A percentile compares a stretch with the other conserved stretches of the same genome.
These are phyloP conservation scores for Gymnogyps californianus DNA, from an alignment of 2,113 vertebrate species.

Conservation along the genomic window DNA sequence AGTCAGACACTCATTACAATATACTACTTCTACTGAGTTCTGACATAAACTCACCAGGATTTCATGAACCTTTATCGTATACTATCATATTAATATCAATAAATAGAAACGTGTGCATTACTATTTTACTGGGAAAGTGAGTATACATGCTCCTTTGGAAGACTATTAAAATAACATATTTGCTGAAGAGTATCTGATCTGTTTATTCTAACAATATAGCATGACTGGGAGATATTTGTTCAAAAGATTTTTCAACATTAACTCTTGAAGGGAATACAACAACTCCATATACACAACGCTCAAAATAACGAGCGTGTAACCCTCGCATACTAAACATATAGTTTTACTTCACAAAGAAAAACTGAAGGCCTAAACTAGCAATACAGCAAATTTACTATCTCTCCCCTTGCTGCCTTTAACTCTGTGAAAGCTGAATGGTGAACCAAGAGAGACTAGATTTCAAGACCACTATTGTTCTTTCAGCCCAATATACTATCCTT, in stretches of 20 bases:
- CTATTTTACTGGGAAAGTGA: background rate
- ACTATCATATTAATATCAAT: background rate
- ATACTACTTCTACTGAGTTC: background rate
- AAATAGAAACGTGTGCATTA: background rate
- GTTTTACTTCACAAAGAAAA: background rate
- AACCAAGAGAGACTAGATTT: background rate
- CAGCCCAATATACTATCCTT: background rate
- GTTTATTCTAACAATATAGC: background rate
- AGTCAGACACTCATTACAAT: background rate
- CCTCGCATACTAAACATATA: accelerated
- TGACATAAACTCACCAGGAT: background rate
- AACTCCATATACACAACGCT: background rate
- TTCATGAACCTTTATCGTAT: background rate
- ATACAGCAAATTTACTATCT: background rate
- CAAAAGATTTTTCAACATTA: background rate
- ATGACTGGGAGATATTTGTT: background rate
- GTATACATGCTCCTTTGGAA: background rate
- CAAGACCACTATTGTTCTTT: background rate
- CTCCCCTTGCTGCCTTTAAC: background rate
- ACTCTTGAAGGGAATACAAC: background rate
- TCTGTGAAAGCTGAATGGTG: background rate
- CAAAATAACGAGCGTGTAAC: background rate
- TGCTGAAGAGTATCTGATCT: background rate
- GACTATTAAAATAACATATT: background rate
- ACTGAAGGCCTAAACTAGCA: background rate